Base-by-base conservation (phyloP, 1,140 invertebrate genomes). In the Aleiodes sp. region DNA sequence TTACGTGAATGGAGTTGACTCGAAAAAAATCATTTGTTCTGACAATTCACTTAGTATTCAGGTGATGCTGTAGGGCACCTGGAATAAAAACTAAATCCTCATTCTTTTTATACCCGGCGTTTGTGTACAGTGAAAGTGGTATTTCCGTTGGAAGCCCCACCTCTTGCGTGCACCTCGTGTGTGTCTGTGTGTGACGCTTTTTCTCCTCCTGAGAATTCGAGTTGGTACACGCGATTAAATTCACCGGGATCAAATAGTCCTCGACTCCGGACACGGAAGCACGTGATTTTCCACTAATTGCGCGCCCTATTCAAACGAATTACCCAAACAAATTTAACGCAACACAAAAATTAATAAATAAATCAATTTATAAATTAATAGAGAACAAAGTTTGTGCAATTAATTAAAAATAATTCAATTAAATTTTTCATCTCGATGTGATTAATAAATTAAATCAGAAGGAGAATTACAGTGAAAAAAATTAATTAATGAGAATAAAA, bases 121-220 rank as follows among this genome's bases (percentile, higher is more conserved):
- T 43, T 46, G 46, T n/a, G n/a, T 24, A 4, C 35, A 43, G 62
- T 64, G 62, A 64, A 64, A 64, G 62, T 46, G 62, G 39, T 46
- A 64, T 64, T 41, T 64, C 62, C 62, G 62, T 62, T 26, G 26
- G 16, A 16, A 14, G 21, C 37, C 62, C 62, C 62, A 41, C 35
- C 62, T 14, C 12, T 4, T 4, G 41, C n/a, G 28, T 46, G 35
- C n/a, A 64, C 19, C 37, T 64, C 35, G 62, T 64, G 35, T 21
- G 31, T 41, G 28, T 61, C 28, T n/a, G 16, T 52, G 46, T 63
- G 35, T 63, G 35, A 35, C 57, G 57, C 7, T 10, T 60, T 60
- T n/a, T 60, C 28, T 63, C 7, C 8, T 39, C n/a, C 37, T 37
- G 57, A 60, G 56, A 61, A 19, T n/a, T 14, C 41, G 14, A 46